These are phyloP conservation scores for Chaitophorus viminalis DNA, from an alignment of 2,888 invertebrate genomes.

Conservation along the genomic window DNA sequence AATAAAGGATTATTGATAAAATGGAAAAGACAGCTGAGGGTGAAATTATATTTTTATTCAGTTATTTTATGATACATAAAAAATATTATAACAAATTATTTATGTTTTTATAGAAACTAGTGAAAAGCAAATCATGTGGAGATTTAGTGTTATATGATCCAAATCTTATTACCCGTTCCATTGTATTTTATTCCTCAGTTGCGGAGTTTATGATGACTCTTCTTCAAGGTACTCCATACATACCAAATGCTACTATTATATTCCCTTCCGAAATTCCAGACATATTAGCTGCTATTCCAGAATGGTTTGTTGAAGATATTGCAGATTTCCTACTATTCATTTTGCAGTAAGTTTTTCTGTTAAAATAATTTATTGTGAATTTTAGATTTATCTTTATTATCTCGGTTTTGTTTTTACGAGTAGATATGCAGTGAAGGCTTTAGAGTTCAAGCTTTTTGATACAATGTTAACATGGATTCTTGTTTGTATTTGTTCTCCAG, in stretches of 20 bases:
- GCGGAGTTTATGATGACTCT: slow-evolving; percentile 80
- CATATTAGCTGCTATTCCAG: slow-evolving; percentile 90
- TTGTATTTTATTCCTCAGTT: slow-evolving; percentile 88
- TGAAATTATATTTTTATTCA: slow-evolving; percentile 49
- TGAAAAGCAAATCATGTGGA: slow-evolving; percentile 83
- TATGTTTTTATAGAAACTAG: slow-evolving; percentile 64
- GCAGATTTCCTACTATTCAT: slow-evolving; percentile 94
- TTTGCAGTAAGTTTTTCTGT: slow-evolving; percentile 80
- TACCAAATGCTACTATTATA: slow-evolving; percentile 65
- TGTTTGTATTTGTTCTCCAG: slow-evolving; percentile 88
- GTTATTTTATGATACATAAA: neutral
- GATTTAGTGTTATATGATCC: slow-evolving; percentile 90
- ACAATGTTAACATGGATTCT: slow-evolving; percentile 89
- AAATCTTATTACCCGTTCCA: slow-evolving; percentile 80
- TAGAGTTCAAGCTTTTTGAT: slow-evolving; percentile 67
- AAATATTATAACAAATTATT: neutral
- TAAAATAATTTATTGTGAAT: slow-evolving; percentile 24
- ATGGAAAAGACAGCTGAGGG: slow-evolving; percentile 87
- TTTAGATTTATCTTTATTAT: neutral
- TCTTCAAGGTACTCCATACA: slow-evolving; percentile 67
- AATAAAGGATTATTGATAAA: slow-evolving; percentile 85
- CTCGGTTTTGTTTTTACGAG: slow-evolving; percentile 41
- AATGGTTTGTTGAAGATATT: slow-evolving; percentile 97
- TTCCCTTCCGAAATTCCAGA: slow-evolving; percentile 73
- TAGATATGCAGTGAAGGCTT: slow-evolving; percentile 48